phyloP scores from a whole-genome alignment of 2,797 vertebrate species.

The Masticophis lateralis region DNA sequence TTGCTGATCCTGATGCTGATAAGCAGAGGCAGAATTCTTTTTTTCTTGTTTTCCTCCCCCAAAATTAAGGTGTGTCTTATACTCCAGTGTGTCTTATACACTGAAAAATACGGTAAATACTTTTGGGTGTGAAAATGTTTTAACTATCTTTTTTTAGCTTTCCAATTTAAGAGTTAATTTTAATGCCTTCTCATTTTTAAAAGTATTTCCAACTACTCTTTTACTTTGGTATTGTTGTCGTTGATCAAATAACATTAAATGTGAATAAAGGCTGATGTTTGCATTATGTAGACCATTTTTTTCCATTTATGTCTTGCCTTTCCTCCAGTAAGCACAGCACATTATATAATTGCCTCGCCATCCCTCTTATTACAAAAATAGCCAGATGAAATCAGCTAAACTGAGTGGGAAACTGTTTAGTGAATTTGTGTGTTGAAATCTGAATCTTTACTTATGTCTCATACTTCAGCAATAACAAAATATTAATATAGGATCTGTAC shows the following conservation, averaged over 20 bases:
- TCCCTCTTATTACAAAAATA: not conserved
- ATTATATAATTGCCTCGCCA: not conserved
- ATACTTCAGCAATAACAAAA: not conserved
- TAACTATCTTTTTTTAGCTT: not conserved
- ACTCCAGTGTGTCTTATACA: no score
- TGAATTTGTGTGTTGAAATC: not conserved
- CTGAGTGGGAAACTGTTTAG: not conserved
- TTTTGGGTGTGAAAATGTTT: not conserved
- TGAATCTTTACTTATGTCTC: not conserved
- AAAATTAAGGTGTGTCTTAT: no score
- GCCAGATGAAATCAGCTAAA: not conserved
- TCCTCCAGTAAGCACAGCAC: not conserved
- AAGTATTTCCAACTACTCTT: not conserved
- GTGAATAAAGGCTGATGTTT: not conserved
- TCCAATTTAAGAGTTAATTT: not conserved
- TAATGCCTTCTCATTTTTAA: not conserved
- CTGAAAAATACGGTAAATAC: not conserved
- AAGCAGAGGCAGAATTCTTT: no score
- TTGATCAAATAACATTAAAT: not conserved
- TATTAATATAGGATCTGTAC: not conserved
- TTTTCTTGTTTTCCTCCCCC: no score
- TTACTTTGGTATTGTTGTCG: not conserved
- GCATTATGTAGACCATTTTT: no score
- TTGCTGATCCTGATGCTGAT: no score
- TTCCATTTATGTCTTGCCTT: not conserved